Base-by-base conservation (phyloP, 2,888 invertebrate species). In the Coelinius sp. region DNA sequence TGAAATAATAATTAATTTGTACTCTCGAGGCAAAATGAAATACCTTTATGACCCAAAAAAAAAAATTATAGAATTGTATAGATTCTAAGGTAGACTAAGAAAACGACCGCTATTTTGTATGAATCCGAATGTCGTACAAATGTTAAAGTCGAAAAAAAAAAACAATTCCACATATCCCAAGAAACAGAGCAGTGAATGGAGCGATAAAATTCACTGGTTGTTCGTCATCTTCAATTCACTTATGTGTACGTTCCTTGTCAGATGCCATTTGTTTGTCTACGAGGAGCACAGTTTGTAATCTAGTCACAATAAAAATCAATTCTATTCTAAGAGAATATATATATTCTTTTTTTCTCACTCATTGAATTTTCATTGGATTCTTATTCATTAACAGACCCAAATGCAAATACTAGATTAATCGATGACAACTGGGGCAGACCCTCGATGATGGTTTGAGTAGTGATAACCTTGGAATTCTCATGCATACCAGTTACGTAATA, bases 261-360 rank as follows among this genome's bases (percentile, higher is more conserved):
- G 59, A 35, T 35, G 31, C 35, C 31, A 35, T 59, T 59, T 71
- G 75, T 73, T 59, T 69, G 56, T 73, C 56, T 25, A 46, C 38
- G 65, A 74, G 12, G 27, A 85, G 84, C 83, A 85, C 85, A 84
- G 85, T 87, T 87, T 87, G 86, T 87, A 87, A 86, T 87, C 87
- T 87, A 87, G 87, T 87, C 87, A 86, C 87, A 86, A 87, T 87
- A 87, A 87, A 82, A 87, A 84, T 82, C 85, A 86, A 87, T 86
- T 87, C 85, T 86, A 87, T 86, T 87, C 86, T 87, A 87, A 72
- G 20, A 67, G 31, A 68, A 73, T 53, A 22, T n/a, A n/a, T n/a
- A n/a, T n/a, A n/a, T n/a, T n/a, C n/a, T n/a, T n/a, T n/a, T n/a
- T 76, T 27, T 64, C 53, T 17, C 22, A 35, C 35, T 41, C 10